Percentiles rank a stretch among this genome's conserved stretches.
These are phyloP conservation scores for Physocephala rufipes DNA, from an alignment of 2,888 invertebrate species.

Conservation along the genomic window DNA sequence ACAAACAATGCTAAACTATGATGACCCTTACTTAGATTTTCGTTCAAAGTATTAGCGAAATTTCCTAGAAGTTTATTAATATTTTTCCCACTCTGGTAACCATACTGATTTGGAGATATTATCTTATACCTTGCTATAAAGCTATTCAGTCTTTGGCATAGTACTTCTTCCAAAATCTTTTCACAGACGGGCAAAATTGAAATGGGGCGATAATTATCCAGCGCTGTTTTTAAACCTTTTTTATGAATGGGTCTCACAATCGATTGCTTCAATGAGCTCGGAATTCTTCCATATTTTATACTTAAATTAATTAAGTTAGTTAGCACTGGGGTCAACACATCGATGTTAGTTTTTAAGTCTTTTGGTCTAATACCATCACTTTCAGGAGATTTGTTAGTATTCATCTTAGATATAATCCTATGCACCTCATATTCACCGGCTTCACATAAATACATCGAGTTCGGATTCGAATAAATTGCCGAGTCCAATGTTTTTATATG, in stretches of 20 bases:
- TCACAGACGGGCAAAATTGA: slow-evolving; percentile 17
- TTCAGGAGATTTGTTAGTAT: neutral
- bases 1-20: slow-evolving; percentile 18
- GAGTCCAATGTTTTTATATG: neutral
- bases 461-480: neutral
- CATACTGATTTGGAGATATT: slow-evolving; percentile 8
- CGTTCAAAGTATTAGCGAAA: slow-evolving; percentile 19
- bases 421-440: neutral
- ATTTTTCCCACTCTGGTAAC: slow-evolving; percentile 24
- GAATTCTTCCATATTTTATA: neutral
- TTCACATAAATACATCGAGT: neutral
- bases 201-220: slow-evolving; percentile 21
- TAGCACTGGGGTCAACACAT: neutral
- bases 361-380: neutral
- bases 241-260: slow-evolving; percentile 6
- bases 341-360: neutral
- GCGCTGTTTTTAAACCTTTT: neutral
- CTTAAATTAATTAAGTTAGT: neutral
- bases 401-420: neutral
- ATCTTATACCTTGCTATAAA: slow-evolving; percentile 23
- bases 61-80: slow-evolving; percentile 19
- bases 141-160: slow-evolving; percentile 17
- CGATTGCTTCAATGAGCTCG: neutral
- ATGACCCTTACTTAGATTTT: slow-evolving; percentile 12
- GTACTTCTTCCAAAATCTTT: slow-evolving; percentile 36